A percentile compares a stretch with the other conserved stretches of the same genome.
Conservation (phyloP, 2,888 invertebrate species). For the Andrena chrysosceles region DNA sequence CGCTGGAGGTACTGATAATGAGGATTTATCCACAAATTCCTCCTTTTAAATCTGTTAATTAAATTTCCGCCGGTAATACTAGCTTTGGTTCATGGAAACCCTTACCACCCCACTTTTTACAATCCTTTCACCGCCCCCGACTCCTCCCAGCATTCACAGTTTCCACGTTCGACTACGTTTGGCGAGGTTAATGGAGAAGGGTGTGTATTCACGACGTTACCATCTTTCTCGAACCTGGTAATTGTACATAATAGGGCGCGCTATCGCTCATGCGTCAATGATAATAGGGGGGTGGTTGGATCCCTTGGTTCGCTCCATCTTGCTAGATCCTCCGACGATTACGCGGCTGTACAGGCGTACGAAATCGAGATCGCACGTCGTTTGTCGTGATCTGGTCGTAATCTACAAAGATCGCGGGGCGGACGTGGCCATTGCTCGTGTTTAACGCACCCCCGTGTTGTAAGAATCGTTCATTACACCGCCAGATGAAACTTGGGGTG, state of each 20-base stretch:
- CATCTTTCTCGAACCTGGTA: constrained; percentile 58
- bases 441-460: constrained; percentile 43
- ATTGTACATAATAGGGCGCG: constrained; percentile 56
- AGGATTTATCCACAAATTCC: constrained; percentile 40
- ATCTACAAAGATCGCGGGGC: constrained; percentile 50
- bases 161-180: background rate
- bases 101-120: background rate
- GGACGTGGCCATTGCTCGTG: constrained; percentile 25
- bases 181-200: constrained; percentile 48
- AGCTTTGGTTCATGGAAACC: constrained; percentile 27
- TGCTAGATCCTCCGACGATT: constrained; percentile 59
- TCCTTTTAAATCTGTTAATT: constrained; percentile 34
- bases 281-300: constrained; percentile 39
- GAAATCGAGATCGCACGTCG: constrained; percentile 54
- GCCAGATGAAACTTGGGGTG: constrained; percentile 23
- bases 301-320: constrained; percentile 55
- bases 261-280: constrained; percentile 42
- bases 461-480: constrained; percentile 54
- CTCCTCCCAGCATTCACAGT: too few relatives aligned
- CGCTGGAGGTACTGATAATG: constrained; percentile 13
- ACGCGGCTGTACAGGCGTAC: constrained; percentile 18
- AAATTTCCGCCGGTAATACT: constrained; percentile 37
- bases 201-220: constrained; percentile 55
- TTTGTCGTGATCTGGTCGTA: constrained; percentile 51
- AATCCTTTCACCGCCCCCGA: background rate